A percentile compares a stretch with the other conserved stretches of the same genome.
These are phyloP conservation scores for Drosophila pseudoobscura DNA, from an alignment of 1,140 invertebrate species.

Conservation along the genomic window DNA sequence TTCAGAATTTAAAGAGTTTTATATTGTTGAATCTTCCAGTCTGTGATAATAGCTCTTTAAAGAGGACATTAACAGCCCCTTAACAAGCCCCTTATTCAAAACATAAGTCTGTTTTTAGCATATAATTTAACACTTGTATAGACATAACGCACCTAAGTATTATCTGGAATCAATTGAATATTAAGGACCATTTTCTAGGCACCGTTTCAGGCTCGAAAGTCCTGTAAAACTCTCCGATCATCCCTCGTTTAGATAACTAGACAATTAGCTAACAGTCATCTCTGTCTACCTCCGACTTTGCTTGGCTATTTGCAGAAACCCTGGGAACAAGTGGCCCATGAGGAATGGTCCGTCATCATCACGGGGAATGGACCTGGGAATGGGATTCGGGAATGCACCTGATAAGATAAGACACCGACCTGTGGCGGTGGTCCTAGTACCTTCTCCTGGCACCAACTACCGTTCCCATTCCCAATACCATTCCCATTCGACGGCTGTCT, in stretches of 20 bases:
- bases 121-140: no score
- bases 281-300: constrained; percentile 29
- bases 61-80: no score
- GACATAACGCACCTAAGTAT: no score
- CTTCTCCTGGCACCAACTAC: constrained; percentile 3
- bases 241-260: constrained; percentile 39
- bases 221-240: not conserved
- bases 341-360: constrained; percentile 54
- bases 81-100: no score
- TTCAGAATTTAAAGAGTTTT: no score
- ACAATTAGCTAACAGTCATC: constrained; percentile 54
- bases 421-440: constrained; percentile 55
- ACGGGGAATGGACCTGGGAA: not conserved
- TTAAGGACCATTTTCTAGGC: no score
- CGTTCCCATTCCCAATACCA: no score
- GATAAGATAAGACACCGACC: constrained; percentile 62
- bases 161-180: no score
- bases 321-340: constrained; percentile 64
- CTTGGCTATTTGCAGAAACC: constrained; percentile 12
- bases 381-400: constrained; percentile 20
- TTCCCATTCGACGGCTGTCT: not conserved
- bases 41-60: no score
- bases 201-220: no score
- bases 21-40: no score
- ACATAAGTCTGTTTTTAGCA: no score